Evolutionary conservation across 2,888 invertebrate genomes (phyloP), one percentile per base, ranked within the genome.

Genomic region (Aproaerema taeniolella): DNA sequence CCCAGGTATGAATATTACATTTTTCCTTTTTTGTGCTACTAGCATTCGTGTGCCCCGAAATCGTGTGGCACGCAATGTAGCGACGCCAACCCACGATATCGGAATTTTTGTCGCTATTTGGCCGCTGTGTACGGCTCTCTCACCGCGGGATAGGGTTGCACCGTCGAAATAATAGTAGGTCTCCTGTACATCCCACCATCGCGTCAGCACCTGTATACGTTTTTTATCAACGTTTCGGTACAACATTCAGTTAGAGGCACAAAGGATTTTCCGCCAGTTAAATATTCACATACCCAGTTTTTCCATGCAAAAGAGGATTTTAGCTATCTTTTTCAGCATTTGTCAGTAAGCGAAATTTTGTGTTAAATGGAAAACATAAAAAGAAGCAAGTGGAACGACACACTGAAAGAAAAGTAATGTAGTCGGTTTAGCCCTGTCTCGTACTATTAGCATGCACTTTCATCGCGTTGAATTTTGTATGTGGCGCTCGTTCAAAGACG

Each of bases 1-100:
- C 43, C 43, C 38, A 41, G 52, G 57, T 58, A 67, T 65, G 55
- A 65, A 70, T 70, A 67, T 73, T 75, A 72, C 61, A 73, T 68
- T 69, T 52, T 63, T 26, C 5, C 26, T 58, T 58, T 62, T 55
- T 60, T 61, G 51, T 47, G 50, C 53, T 57, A 57, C 59, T 56
- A 50, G 41, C 25, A 20, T 75, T 75, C 78, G 78, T 77, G 78
- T 52, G 76, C 74, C 75, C 79, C 65, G 52, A 75, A 77, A 77
- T 70, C 67, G 65, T 60, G 63, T 47, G 60, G 67, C 79, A 79
- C 79, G 79, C 79, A 64, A 78, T 50, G 56, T 51, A 46, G 47
- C 48, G 46, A 47, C 45, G 58, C 46, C 49, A 53, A 58, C 61
- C 63, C 61, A 59, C 56, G 58, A 48, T 64, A 72, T 66, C 61